phyloP scores from a whole-genome alignment of 2,888 invertebrate genomes.

The Phengaris alcon region DNA sequence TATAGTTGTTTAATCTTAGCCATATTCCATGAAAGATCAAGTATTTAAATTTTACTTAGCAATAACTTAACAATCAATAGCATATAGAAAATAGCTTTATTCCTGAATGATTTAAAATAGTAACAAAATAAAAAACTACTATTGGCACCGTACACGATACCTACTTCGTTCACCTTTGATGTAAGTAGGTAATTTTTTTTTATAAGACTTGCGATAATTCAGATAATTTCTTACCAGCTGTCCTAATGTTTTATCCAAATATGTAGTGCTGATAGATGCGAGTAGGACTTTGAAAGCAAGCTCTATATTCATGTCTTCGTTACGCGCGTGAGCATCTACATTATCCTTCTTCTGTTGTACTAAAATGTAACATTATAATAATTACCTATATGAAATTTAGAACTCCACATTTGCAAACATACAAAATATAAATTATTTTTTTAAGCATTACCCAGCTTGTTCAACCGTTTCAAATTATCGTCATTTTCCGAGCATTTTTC shows the following conservation, averaged over 20 bases:
- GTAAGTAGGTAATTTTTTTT: no score
- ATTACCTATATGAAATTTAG: neutral
- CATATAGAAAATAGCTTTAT: no score
- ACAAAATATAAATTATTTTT: neutral
- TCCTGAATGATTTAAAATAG: no score
- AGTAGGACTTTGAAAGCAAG: conserved; percentile 62
- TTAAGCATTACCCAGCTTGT: conserved; percentile 52
- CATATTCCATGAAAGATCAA: no score
- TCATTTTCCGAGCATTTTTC: conserved; percentile 55
- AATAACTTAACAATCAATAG: no score
- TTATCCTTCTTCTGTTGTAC: conserved; percentile 53
- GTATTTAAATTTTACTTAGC: no score
- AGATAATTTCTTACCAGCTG: conserved; percentile 54
- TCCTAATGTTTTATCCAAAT: conserved; percentile 63
- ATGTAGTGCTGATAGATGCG: conserved; percentile 49
- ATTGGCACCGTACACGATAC: neutral
- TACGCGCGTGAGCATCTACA: conserved; percentile 51
- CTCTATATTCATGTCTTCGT: conserved; percentile 59
- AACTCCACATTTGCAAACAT: neutral
- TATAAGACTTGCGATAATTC: no score
- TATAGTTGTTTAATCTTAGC: neutral
- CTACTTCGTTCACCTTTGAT: no score
- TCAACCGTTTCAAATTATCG: conserved; percentile 56
- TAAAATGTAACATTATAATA: conserved; percentile 1
- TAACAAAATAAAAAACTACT: no score